Percentiles rank a stretch among this genome's conserved stretches.
Evolutionary conservation across 2,888 invertebrate genomes (phyloP).

Genomic region (Folsomia candida): DNA sequence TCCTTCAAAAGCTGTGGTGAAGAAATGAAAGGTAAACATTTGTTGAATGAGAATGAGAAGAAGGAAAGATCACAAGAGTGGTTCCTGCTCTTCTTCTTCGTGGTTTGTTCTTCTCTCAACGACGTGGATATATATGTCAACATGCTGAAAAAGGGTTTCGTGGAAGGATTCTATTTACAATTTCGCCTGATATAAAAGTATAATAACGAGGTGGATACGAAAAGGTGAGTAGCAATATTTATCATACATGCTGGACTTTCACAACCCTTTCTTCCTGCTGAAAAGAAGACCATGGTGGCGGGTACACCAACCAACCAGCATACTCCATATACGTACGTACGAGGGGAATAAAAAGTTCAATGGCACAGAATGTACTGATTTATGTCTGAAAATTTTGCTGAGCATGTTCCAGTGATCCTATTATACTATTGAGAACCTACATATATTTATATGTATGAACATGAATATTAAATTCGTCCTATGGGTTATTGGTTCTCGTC

Average conservation of each 20-base stretch:
- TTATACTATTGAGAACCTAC: background rate
- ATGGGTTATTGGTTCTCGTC: background rate
- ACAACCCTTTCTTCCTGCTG: background rate
- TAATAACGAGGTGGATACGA: too few relatives aligned
- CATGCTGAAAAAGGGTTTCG: background rate
- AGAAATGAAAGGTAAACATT: conserved; percentile 17
- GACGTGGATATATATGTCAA: background rate
- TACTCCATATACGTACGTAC: background rate
- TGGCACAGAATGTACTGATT: background rate
- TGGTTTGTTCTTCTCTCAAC: background rate
- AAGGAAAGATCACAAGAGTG: conserved; percentile 3
- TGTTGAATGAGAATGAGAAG: conserved; percentile 13
- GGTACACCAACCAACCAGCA: too few relatives aligned
- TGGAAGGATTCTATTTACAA: background rate
- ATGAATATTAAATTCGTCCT: background rate
- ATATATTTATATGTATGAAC: background rate
- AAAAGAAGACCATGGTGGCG: too few relatives aligned
- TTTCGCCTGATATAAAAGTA: too few relatives aligned
- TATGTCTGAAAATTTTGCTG: background rate
- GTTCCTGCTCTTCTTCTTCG: background rate
- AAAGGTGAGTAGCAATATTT: background rate
- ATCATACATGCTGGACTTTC: background rate
- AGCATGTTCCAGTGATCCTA: background rate
- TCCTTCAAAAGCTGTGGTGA: background rate
- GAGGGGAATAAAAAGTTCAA: background rate